Percentiles rank a stretch among this genome's conserved stretches.
phyloP scores from a whole-genome alignment of 2,888 invertebrate species.

The Melangyna quadrimaculata region DNA sequence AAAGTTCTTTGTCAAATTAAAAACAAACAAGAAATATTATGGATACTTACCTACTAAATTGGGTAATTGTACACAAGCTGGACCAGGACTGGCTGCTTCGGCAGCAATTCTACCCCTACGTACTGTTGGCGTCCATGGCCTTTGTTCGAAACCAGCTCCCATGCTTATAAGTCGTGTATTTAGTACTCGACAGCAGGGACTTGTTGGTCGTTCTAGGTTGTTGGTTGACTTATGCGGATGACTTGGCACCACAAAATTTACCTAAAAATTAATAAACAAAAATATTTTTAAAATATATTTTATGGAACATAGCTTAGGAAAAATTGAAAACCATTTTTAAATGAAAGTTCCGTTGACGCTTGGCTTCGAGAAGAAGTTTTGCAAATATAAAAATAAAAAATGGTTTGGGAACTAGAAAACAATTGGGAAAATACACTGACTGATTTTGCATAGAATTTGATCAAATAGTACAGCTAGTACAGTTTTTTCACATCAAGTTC shows the following conservation, averaged over 20 bases:
- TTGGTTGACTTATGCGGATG: neutral
- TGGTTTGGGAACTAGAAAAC: neutral
- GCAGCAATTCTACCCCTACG: conserved; percentile 94
- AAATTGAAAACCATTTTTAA: neutral
- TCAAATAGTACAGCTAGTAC: neutral
- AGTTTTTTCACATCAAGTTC: too few relatives aligned
- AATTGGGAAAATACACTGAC: neutral
- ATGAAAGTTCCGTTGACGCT: neutral
- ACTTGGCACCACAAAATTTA: conserved; percentile 7
- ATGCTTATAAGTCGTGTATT: conserved; percentile 75
- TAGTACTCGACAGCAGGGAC: conserved; percentile 71
- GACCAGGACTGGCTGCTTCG: conserved; percentile 92
- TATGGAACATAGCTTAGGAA: neutral
- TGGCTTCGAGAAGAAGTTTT: neutral
- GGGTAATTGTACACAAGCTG: conserved; percentile 91
- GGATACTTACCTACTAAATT: conserved; percentile 87
- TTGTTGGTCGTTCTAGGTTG: conserved; percentile 13
- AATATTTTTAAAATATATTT: neutral
- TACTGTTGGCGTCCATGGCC: conserved; percentile 95
- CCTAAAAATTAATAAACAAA: neutral
- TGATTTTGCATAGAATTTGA: neutral
- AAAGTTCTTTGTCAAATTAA: neutral
- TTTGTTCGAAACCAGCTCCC: conserved; percentile 88
- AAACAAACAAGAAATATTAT: neutral
- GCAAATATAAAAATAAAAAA: neutral